Evolutionary conservation across 2,797 vertebrate species (phyloP).

Genomic region (Tachyglossus aculeatus): DNA sequence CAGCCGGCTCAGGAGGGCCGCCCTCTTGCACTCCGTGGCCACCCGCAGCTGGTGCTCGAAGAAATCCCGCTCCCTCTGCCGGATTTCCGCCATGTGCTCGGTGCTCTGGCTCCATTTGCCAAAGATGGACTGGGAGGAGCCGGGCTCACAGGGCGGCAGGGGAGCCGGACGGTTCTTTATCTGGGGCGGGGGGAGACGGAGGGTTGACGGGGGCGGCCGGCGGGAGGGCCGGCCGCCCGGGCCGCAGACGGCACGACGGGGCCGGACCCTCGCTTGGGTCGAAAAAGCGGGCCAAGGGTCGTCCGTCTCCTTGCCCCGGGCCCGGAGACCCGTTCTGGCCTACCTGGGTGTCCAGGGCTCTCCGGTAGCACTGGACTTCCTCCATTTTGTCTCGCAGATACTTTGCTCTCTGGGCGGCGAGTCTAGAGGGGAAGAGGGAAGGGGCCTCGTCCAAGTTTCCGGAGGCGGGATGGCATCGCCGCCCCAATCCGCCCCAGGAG

Average conservation of each 20-base stretch:
- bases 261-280: background rate
- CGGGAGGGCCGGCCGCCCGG: background rate
- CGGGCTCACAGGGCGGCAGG: constrained; percentile 53
- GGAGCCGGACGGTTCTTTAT: constrained; percentile 52
- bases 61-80: constrained; percentile 66
- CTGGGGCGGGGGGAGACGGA: constrained; percentile 36
- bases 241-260: background rate
- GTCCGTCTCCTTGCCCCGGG: no score
- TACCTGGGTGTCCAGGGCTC: constrained; percentile 79
- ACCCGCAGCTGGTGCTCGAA: constrained; percentile 71
- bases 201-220: background rate
- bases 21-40: constrained; percentile 63
- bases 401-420: constrained; percentile 70
- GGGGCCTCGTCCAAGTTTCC: background rate
- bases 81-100: constrained; percentile 46
- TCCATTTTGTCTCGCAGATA: constrained; percentile 73
- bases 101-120: constrained; percentile 60
- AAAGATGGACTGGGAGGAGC: constrained; percentile 61
- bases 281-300: no score
- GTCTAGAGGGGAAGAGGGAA: constrained; percentile 50
- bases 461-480: no score
- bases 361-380: constrained; percentile 70
- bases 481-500: no score
- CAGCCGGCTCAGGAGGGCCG: constrained; percentile 62
- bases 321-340: background rate